Percentiles rank a stretch among this genome's conserved stretches.
Conservation (phyloP, 2,888 invertebrate genomes). For the Calliopum simillimum region DNA sequence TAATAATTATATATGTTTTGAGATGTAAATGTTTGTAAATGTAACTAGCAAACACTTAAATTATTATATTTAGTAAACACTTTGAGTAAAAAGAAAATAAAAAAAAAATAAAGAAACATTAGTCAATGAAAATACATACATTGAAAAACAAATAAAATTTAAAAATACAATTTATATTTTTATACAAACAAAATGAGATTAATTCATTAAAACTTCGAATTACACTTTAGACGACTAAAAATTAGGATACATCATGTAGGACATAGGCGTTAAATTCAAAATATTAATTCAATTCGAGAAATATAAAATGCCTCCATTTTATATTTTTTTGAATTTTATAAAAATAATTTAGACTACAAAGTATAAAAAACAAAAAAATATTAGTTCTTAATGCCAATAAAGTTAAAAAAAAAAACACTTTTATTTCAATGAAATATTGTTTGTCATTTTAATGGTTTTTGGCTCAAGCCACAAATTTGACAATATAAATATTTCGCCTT, state of each 20-base stretch:
- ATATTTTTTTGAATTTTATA: constrained; percentile 19
- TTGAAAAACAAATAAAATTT: not conserved
- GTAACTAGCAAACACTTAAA: not conserved
- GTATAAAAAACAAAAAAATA: not conserved
- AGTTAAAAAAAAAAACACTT: constrained; percentile 21
- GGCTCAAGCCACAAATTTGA: constrained; percentile 63
- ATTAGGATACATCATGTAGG: not conserved
- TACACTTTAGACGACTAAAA: constrained; percentile 7
- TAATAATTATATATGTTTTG: not conserved
- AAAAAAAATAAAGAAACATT: not conserved
- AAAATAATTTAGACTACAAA: not conserved
- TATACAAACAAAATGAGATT: constrained; percentile 32
- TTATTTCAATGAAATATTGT: constrained; percentile 53
- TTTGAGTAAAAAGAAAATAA: not conserved
- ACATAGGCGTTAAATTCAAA: not conserved
- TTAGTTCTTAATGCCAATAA: not conserved
- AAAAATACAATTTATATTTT: constrained; percentile 36
- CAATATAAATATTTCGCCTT: constrained; percentile 62
- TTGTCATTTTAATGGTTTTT: constrained; percentile 62
- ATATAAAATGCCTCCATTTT: constrained; percentile 32
- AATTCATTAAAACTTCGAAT: constrained; percentile 20
- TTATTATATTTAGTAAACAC: not conserved
- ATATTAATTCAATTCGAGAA: constrained; percentile 17
- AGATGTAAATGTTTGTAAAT: constrained; percentile 23
- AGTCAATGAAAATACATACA: not conserved